Evolutionary conservation across 2,888 invertebrate species (phyloP), one percentile per base, ranked within the genome.

Genomic region (Cancer borealis): DNA sequence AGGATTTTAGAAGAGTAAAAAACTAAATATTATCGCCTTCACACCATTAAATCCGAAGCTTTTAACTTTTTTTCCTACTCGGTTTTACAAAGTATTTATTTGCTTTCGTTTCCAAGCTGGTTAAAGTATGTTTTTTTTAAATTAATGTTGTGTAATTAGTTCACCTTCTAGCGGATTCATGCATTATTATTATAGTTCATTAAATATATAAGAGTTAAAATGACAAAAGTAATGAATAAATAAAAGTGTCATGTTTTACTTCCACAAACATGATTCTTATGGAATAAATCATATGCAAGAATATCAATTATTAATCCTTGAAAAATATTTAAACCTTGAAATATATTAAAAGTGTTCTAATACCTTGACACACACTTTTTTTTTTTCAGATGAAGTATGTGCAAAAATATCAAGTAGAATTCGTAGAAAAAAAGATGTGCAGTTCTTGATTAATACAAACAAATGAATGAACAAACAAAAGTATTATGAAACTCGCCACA

Each of bases 11-110:
- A n/a, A 5, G 66, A 4, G n/a, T 3, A n/a, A 21, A 66, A n/a
- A 66, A 66, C n/a, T n/a, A 66, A n/a, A 66, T 66, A 66, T 21
- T n/a, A n/a, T 66, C n/a, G 66, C 66, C 66, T n/a, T 66, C 66
- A n/a, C 66, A n/a, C 66, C 66, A 66, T 66, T 66, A 21, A 6
- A 6, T 66, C n/a, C 3, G n/a, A 4, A 21, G 21, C n/a, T n/a
- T 21, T 66, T n/a, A n/a, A 66, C n/a, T 66, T 66, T 66, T 66
- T 21, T n/a, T n/a, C 21, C n/a, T 0, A 3, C 8, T 4, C 8
- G 1, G n/a, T 66, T 66, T n/a, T 66, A 54, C 12, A 54, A 54
- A 10, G 14, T 10, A 54, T 54, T 54, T 66, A 66, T n/a, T 66
- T 66, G 21, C 66, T n/a, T 4, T n/a, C 66, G 3, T 17, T 66